Conservation (phyloP, 2,888 invertebrate species). For the Drosophila prostipennis region DNA sequence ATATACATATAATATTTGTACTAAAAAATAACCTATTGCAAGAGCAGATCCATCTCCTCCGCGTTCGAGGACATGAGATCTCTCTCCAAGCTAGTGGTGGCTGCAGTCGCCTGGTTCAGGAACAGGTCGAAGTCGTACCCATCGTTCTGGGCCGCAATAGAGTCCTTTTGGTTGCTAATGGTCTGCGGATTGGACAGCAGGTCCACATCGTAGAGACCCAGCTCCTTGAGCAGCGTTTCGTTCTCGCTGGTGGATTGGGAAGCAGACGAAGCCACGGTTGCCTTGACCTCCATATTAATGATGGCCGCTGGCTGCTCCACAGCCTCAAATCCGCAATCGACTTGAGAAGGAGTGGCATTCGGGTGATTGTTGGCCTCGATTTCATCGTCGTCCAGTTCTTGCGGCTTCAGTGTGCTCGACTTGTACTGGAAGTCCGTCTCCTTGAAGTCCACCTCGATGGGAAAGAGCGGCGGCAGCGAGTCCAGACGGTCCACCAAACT, state of each 20-base stretch:
- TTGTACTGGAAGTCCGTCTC: slow-evolving; percentile 97
- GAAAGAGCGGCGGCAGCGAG: slow-evolving; percentile 91
- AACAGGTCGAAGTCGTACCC: slow-evolving; percentile 80
- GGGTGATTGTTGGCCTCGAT: slow-evolving; percentile 54
- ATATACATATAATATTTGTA: slow-evolving; percentile 17
- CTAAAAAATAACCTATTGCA: slow-evolving; percentile 63
- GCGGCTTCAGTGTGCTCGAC: slow-evolving; percentile 81
- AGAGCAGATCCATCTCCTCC: slow-evolving; percentile 77
- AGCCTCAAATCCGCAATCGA: slow-evolving; percentile 78
- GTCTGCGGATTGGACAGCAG: slow-evolving; percentile 73
- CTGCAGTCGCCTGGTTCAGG: slow-evolving; percentile 71
- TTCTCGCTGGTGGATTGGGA: slow-evolving; percentile 12
- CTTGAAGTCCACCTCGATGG: slow-evolving; percentile 97
- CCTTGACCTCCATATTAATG: slow-evolving; percentile 66
- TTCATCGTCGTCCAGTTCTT: slow-evolving; percentile 81
- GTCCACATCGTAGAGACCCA: slow-evolving; percentile 86
- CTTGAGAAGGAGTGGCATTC: slow-evolving; percentile 19
- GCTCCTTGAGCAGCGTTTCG: slow-evolving; percentile 85
- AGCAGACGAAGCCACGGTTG: neutral
- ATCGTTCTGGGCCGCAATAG: slow-evolving; percentile 63
- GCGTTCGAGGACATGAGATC: slow-evolving; percentile 80
- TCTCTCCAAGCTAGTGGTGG: slow-evolving; percentile 64
- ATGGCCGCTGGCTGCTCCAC: slow-evolving; percentile 78
- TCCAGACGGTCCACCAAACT: slow-evolving; percentile 91
- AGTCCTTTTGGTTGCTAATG: slow-evolving; percentile 68